Evolutionary conservation across 2,888 invertebrate genomes (phyloP), one percentile per base, ranked within the genome.

Genomic region (Temnothorax unifasciatus): DNA sequence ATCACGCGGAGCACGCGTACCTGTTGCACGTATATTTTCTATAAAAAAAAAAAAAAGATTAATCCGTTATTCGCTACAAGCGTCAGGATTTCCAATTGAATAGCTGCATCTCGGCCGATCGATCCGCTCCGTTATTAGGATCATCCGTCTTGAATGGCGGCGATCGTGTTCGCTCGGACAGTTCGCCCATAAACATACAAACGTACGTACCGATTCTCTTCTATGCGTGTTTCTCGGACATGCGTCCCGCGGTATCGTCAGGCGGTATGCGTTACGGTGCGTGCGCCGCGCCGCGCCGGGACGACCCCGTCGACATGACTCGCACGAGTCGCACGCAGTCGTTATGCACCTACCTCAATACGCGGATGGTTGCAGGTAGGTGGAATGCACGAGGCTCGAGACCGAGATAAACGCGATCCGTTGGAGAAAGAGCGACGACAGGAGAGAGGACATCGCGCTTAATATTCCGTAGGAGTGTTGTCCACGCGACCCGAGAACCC

Each of bases 401-500:
- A 38, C 61, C 41, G 87, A 85, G 82, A 81, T 81, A 81, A 81
- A 81, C 59, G 13, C 47, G 18, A 47, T 15, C 18, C 15, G 57
- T 1, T 3, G 34, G 34, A 44, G 59, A 47, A 59, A 15, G 73
- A 25, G 47, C 38, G 15, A 66, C 54, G 29, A 29, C 18, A 59
- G 54, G 52, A 81, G 47, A 75, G 61, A 64, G 76, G 83, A 71
- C 85, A 85, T 84, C 79, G 88, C 87, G 88, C 87, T 94, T 93
- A 92, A 93, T 94, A 94, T 94, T 94, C 94, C 88, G 85, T 85
- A 86, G 87, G 90, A 90, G 93, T 92, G 89, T 89, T 86, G 91
- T 94, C 93, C 94, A 94, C 94, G 94, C 94, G 94, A 94, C 94
- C 90, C 86, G 85, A 76, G 87, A 90, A 90, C 89, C 88, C 90